Evolutionary conservation across 2,113 vertebrate genomes (phyloP), one percentile per base, ranked within the genome.

Genomic region (Nanorana parkeri): DNA sequence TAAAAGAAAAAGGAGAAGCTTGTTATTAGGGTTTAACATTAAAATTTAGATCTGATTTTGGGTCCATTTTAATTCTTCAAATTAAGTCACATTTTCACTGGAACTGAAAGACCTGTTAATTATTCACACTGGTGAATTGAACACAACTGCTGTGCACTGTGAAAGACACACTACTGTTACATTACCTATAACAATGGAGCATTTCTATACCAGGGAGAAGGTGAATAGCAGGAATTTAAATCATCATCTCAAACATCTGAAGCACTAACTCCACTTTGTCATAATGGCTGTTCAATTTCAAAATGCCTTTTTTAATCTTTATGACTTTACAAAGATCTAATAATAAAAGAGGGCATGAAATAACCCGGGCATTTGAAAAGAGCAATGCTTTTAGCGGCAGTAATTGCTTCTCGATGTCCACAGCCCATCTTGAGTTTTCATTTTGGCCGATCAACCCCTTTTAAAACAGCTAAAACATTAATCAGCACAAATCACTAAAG

Each of bases 401-500:
- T 63, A 80, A 71, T 80, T 66, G 80, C 69, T 66, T 51, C 15
- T 36, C 7, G 6, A n/a, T 58, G 41, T 67, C 61, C 74, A 67
- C 56, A 55, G 51, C 47, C 28, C 68, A 65, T 74, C 41, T 52
- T 28, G 69, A 66, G 29, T 81, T 64, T 65, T 19, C 20, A 41
- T 73, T 21, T 54, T 52, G 23, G 29, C 26, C 17, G 51, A 74
- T 74, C 51, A 54, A 32, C 68, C 63, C 56, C n/a, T 66, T 71
- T 65, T 73, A 65, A 65, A 74, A 32, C 60, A 28, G 60, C 68
- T 81, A 65, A 55, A 81, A 73, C 26, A 74, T 81, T 65, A 55
- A 73, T 66, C 79, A 55, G 68, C 58, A 65, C 26, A 81, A 81
- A 55, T 73, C 68, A 81, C 68, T 65, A 13, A n/a, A 32, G 3